Percentiles rank a stretch among this genome's conserved stretches.
Evolutionary conservation across 2,888 invertebrate species (phyloP).

Genomic region (Andrena bicolor): DNA sequence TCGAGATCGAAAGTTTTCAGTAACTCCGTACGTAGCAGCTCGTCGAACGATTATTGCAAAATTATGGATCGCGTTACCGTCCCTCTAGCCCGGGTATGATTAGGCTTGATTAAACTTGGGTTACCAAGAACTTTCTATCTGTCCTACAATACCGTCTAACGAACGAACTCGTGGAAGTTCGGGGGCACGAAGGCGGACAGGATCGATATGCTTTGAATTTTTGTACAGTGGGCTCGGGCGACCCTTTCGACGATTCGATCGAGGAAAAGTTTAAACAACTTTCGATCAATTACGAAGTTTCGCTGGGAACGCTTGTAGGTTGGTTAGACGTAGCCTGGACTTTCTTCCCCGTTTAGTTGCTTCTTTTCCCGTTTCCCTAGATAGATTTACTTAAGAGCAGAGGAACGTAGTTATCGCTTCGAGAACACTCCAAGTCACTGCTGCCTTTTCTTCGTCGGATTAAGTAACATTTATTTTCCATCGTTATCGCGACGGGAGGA

Average conservation of each 20-base stretch:
- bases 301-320: not conserved
- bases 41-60: slow-evolving; percentile 24
- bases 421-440: slow-evolving; percentile 2
- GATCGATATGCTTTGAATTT: slow-evolving; percentile 24
- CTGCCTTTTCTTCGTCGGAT: not conserved
- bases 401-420: not conserved
- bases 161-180: slow-evolving; percentile 23
- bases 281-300: slow-evolving; percentile 24
- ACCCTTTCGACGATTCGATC: slow-evolving; percentile 13
- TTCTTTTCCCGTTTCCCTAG: not conserved
- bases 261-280: slow-evolving; percentile 15
- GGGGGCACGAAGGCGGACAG: no score
- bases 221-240: not conserved
- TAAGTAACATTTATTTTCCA: slow-evolving; percentile 8
- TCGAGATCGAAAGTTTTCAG: slow-evolving; percentile 24
- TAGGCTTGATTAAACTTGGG: slow-evolving; percentile 35
- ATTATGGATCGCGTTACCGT: slow-evolving; percentile 19
- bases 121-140: slow-evolving; percentile 15
- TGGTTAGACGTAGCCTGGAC: slow-evolving; percentile 4
- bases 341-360: slow-evolving; percentile 10
- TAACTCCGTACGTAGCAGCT: not conserved
- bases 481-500: not conserved
- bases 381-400: slow-evolving; percentile 5
- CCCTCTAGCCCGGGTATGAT: not conserved
- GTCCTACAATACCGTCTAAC: slow-evolving; percentile 36